Conservation (phyloP, 2,797 vertebrate species). For the Nasua narica region DNA sequence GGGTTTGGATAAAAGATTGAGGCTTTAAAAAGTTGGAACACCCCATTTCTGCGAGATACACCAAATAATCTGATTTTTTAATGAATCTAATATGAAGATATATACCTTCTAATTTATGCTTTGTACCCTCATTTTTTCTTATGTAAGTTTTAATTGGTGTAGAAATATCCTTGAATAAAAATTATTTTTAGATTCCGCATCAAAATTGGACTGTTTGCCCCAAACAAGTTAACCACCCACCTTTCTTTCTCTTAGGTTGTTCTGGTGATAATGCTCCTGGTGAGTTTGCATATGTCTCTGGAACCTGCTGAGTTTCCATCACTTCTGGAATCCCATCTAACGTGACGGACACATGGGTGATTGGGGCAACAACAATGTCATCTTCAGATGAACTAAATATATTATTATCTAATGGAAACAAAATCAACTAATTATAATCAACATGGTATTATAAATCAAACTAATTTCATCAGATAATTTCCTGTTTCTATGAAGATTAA, state of each 20-base stretch:
- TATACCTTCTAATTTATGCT: background rate
- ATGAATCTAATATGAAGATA: constrained; percentile 21
- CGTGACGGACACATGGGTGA: constrained; percentile 92
- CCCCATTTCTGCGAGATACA: background rate
- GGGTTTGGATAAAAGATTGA: background rate
- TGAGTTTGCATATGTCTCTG: constrained; percentile 82
- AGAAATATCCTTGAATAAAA: constrained; percentile 31
- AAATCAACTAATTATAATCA: constrained; percentile 36
- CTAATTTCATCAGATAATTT: constrained; percentile 19
- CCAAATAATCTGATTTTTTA: background rate
- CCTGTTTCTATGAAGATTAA: background rate
- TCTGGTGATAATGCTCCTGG: constrained; percentile 82
- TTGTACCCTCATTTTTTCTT: background rate
- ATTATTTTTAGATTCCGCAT: background rate
- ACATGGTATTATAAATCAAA: constrained; percentile 35
- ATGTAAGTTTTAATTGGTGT: background rate
- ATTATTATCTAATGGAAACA: constrained; percentile 86
- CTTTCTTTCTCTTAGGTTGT: constrained; percentile 92
- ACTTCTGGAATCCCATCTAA: constrained; percentile 91
- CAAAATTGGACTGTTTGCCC: background rate
- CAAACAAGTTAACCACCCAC: constrained; percentile 76
- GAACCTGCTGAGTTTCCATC: constrained; percentile 86
- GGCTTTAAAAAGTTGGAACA: background rate
- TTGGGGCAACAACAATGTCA: constrained; percentile 88
- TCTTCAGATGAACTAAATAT: constrained; percentile 90